Evolutionary conservation across 2,888 invertebrate genomes (phyloP).

Genomic region (Micropterix aruncella): DNA sequence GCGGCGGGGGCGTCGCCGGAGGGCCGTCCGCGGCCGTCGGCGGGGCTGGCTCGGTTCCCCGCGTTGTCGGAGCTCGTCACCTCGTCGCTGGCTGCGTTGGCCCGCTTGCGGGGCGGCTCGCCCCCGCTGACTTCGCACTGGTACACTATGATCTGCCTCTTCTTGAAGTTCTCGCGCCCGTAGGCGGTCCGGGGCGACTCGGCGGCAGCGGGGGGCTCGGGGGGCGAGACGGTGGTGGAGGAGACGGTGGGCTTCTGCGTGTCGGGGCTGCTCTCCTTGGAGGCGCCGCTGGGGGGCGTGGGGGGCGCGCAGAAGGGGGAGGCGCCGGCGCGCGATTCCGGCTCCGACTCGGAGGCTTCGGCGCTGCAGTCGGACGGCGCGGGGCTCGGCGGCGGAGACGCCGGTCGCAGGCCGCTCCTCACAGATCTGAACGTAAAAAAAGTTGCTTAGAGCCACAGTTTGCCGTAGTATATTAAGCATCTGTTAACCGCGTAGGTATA

Average conservation of each 20-base stretch:
- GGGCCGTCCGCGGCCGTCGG: background rate
- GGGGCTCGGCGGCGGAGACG: constrained; percentile 60
- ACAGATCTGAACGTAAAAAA: constrained; percentile 33
- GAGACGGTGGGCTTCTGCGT: constrained; percentile 36
- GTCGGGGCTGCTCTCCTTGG: constrained; percentile 36
- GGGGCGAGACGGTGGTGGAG: constrained; percentile 37
- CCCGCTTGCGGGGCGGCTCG: constrained; percentile 8
- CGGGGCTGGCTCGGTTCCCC: constrained; percentile 11
- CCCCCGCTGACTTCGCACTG: constrained; percentile 3
- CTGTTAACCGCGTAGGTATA: too few relatives aligned
- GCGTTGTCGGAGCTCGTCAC: constrained; percentile 15
- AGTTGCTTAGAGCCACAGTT: too few relatives aligned
- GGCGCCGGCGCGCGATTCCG: constrained; percentile 26
- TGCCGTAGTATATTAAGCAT: too few relatives aligned
- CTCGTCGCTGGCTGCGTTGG: constrained; percentile 8
- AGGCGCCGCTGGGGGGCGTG: constrained; percentile 45
- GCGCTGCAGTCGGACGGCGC: constrained; percentile 55
- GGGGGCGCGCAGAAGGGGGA: constrained; percentile 26
- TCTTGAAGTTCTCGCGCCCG: background rate
- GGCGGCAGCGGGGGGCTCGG: constrained; percentile 15
- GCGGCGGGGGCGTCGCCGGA: background rate
- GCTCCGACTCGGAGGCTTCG: constrained; percentile 40
- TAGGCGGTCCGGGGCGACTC: background rate
- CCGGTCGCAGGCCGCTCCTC: constrained; percentile 23
- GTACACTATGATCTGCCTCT: constrained; percentile 7